Evolutionary conservation across 2,797 vertebrate species (phyloP), one percentile per base, ranked within the genome.

Genomic region (Valencia hispanica): DNA sequence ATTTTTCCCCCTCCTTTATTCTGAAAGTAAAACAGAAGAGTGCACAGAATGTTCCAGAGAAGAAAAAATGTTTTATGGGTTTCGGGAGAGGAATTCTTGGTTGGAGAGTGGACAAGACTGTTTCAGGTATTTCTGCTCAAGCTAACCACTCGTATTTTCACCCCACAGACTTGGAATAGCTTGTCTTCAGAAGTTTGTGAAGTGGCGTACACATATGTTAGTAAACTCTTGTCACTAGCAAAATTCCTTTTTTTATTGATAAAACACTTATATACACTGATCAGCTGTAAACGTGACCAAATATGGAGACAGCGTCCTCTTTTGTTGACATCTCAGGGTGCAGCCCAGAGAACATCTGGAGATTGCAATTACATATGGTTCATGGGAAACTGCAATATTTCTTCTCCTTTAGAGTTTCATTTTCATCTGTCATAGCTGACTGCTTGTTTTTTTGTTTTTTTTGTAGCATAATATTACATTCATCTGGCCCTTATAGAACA

Each of bases 41-140:
- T 0, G 87, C 51, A 87, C 87, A 88, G 55, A 89, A 81, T 88
- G 86, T 91, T 88, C 88, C 80, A 61, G 77, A n/a, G 32, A 61
- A 77, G 74, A 88, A 90, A 88, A 83, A 63, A 82, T 25, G 18
- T 73, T 87, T 89, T 80, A 87, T 83, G 80, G 69, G 79, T 82
- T 92, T 76, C 75, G 86, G 79, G 74, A 45, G 75, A 79, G 82
- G 84, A 91, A 88, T 91, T 91, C 48, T 39, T 61, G 73, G 70
- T 80, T 90, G 85, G 82, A 92, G 22, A 76, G 72, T 32, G 48
- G 45, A 69, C 51, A 72, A 47, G 71, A 71, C 84, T 87, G 69
- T 83, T 79, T 53, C 9, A 81, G 32, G 72, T 50, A 69, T 82
- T 30, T 86, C 73, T 84, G 75, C 45, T 84, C 14, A 79, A 72